phyloP scores from a whole-genome alignment of 2,797 vertebrate species.

The Cryptoprocta ferox region DNA sequence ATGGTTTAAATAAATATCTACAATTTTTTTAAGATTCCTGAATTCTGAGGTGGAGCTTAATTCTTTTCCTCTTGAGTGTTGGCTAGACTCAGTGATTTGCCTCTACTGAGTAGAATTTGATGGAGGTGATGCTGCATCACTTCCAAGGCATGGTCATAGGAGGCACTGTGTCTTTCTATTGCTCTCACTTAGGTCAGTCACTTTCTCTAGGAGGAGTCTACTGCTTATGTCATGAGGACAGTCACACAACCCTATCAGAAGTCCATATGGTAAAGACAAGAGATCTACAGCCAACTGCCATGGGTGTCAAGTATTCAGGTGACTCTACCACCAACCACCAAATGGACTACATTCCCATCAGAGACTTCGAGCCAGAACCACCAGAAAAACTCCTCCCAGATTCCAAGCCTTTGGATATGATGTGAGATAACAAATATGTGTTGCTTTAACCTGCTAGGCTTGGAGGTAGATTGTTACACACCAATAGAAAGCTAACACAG shows the following conservation, averaged over 20 bases:
- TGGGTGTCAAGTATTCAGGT: not conserved
- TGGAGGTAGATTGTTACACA: no score
- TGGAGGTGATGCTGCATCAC: accelerated
- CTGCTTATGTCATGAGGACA: not conserved
- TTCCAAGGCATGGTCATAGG: not conserved
- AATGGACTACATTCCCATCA: not conserved
- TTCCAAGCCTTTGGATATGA: no score
- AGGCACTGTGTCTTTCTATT: not conserved
- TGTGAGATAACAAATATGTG: not conserved
- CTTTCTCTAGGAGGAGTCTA: no score
- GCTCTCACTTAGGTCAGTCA: not conserved
- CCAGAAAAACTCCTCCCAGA: not conserved
- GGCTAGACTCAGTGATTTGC: not conserved
- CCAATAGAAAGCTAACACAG: not conserved
- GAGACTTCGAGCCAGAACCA: not conserved
- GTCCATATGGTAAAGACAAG: accelerated
- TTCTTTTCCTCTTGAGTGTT: not conserved
- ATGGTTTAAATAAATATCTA: not conserved
- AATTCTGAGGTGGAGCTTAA: not conserved
- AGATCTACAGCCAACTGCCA: not conserved
- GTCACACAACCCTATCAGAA: not conserved
- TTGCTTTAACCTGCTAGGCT: not conserved
- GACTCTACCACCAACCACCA: not conserved
- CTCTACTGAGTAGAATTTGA: not conserved
- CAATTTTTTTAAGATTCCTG: not conserved